These are phyloP conservation scores for Mystacornis crossleyi DNA, from an alignment of 2,113 vertebrate genomes.

Conservation along the genomic window DNA sequence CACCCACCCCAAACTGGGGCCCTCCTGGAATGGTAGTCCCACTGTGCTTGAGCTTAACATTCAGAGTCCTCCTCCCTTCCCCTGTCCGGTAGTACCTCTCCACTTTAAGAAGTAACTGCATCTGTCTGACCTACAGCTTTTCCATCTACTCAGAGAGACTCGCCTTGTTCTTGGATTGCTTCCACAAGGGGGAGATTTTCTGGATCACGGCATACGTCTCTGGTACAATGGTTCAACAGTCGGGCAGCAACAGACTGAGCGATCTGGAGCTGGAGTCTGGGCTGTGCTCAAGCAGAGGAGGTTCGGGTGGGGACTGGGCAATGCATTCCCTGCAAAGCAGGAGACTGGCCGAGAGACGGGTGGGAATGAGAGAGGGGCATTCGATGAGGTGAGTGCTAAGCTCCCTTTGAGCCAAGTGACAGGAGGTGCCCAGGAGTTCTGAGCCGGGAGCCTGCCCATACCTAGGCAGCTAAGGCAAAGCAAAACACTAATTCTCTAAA, in stretches of 20 bases:
- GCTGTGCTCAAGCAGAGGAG: neutral
- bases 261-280: neutral
- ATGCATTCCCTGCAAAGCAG: neutral
- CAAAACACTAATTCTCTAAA: neutral
- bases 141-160: fast-evolving
- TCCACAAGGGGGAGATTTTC: neutral
- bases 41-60: neutral
- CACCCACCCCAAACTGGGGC: neutral
- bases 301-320: neutral
- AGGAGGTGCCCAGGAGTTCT: neutral
- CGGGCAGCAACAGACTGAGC: neutral
- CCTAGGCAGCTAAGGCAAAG: neutral
- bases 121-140: neutral
- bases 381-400: neutral
- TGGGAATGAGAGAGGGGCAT: neutral
- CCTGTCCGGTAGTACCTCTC: neutral
- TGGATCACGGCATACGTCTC: neutral
- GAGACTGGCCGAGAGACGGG: neutral
- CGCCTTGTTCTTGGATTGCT: neutral
- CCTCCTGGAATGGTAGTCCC: neutral
- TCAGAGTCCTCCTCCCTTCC: neutral
- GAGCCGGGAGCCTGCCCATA: neutral
- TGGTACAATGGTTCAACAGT: fast-evolving
- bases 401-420: neutral
- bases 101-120: neutral